phyloP scores from a whole-genome alignment of 2,797 vertebrate species.

The Gallinago stenura region DNA sequence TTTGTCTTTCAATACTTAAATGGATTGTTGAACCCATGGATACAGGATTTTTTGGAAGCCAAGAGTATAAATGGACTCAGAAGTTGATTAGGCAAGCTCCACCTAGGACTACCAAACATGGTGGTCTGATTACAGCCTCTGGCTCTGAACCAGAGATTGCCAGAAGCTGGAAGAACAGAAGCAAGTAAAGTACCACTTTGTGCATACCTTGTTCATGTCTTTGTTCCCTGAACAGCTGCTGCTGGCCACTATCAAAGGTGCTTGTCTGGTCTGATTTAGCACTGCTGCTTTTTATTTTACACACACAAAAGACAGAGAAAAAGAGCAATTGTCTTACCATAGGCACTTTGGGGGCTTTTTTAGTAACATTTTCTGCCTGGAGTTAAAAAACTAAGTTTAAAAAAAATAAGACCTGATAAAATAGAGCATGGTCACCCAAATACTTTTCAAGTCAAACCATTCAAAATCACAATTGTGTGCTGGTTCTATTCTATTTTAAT shows the following conservation, averaged over 20 bases:
- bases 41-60: conserved; percentile 10
- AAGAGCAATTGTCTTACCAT: not conserved
- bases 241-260: not conserved
- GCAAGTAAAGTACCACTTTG: not conserved
- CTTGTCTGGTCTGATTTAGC: not conserved
- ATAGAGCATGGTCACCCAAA: not conserved
- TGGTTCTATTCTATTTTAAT: not conserved
- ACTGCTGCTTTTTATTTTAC: not conserved
- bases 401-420: not conserved
- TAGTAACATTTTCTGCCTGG: not conserved
- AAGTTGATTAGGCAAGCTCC: conserved; percentile 17
- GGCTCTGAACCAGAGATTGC: not conserved
- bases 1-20: conserved; percentile 30
- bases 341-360: not conserved
- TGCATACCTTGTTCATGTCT: not conserved
- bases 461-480: not conserved
- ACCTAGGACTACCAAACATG: not conserved
- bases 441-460: not conserved
- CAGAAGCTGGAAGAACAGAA: not conserved
- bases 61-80: not conserved
- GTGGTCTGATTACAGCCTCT: not conserved
- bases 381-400: not conserved
- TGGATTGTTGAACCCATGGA: not conserved
- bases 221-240: not conserved
- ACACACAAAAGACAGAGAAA: not conserved